Conservation (phyloP, 2,797 vertebrate genomes). For the Anisognathus igniventris region DNA sequence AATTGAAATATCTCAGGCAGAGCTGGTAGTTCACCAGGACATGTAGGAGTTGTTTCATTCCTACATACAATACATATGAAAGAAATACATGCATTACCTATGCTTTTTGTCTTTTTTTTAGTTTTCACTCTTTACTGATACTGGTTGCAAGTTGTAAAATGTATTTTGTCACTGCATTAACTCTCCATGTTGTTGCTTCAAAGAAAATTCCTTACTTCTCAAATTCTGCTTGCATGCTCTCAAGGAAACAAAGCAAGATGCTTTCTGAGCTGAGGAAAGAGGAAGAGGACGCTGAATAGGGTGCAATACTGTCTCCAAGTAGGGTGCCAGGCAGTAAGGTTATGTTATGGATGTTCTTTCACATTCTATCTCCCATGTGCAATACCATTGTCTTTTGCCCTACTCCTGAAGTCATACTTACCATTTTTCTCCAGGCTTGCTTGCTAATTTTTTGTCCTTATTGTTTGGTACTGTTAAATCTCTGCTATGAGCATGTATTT, state of each 20-base stretch:
- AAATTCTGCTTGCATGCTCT: slow-evolving; percentile 58
- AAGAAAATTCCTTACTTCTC: slow-evolving; percentile 20
- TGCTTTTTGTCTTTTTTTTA: background rate
- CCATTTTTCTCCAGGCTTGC: background rate
- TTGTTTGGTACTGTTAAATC: slow-evolving; percentile 9
- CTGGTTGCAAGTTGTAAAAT: background rate
- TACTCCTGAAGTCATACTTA: background rate
- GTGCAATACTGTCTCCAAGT: background rate
- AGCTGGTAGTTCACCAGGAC: background rate
- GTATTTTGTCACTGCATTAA: slow-evolving; percentile 14
- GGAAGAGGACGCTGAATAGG: slow-evolving; percentile 29
- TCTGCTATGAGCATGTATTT: slow-evolving; percentile 35
- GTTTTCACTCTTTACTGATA: background rate
- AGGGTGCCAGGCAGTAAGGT: slow-evolving; percentile 2
- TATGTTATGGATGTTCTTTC: background rate
- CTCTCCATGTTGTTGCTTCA: background rate
- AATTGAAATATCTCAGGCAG: background rate
- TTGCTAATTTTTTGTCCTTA: background rate
- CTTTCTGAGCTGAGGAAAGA: slow-evolving; percentile 49
- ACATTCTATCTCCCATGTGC: background rate
- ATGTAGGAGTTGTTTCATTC: background rate
- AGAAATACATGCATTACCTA: background rate
- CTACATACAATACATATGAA: background rate
- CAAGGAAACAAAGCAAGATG: slow-evolving; percentile 71
- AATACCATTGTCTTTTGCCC: background rate